These are phyloP conservation scores for Gisinianus flammeolus DNA, from an alignment of 2,888 invertebrate species.

Conservation along the genomic window DNA sequence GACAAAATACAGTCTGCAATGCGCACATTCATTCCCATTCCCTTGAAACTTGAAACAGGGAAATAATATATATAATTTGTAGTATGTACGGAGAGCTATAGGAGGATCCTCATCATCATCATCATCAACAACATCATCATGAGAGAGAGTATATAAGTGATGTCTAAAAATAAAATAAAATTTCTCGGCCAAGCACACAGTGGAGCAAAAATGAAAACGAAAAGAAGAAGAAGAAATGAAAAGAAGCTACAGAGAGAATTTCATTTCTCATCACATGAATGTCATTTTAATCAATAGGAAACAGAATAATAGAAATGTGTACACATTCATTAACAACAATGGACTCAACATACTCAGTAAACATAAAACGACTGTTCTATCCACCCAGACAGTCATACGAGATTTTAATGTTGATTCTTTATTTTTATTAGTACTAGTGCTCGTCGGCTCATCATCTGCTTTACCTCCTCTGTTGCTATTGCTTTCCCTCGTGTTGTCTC, in stretches of 20 bases:
- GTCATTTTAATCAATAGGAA: conserved; percentile 42
- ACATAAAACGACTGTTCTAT: conserved; percentile 16
- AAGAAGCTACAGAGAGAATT: conserved; percentile 17
- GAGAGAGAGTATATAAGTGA: background rate
- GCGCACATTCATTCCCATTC: conserved; percentile 9
- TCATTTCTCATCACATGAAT: conserved; percentile 30
- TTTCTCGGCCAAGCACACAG: conserved; percentile 10
- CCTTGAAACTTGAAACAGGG: conserved; percentile 10
- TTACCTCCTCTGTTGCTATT: background rate
- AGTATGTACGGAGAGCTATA: background rate
- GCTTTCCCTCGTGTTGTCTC: background rate
- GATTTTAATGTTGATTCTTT: background rate
- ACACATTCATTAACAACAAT: conserved; percentile 35
- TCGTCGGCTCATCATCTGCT: background rate
- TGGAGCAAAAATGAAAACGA: background rate
- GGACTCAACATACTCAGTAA: conserved; percentile 22
- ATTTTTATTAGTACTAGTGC: background rate
- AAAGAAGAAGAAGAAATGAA: conserved; percentile 6
- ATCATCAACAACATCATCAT: background rate
- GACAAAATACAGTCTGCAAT: conserved; percentile 14
- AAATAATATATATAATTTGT: background rate
- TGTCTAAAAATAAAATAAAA: conserved; percentile 13
- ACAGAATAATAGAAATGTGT: conserved; percentile 35
- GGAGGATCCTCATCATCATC: background rate
- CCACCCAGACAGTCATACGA: conserved; percentile 15